phyloP scores from a whole-genome alignment of 2,113 vertebrate genomes.

The Ranitomeya imitator region DNA sequence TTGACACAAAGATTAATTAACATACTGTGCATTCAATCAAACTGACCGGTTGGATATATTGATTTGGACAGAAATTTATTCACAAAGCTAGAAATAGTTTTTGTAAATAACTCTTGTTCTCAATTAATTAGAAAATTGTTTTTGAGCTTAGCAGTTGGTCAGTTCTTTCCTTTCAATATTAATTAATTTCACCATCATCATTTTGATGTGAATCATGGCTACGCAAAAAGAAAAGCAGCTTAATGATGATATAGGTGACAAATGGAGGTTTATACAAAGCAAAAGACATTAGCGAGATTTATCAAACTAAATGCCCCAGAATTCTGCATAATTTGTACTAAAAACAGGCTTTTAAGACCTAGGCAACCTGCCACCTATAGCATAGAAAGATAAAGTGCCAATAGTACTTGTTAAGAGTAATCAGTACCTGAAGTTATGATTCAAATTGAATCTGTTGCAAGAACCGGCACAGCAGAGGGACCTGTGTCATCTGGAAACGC shows the following conservation, averaged over 20 bases:
- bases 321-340: too few relatives aligned
- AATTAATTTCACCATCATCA: neutral
- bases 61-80: neutral
- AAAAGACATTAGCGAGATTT: too few relatives aligned
- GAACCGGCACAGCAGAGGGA: too few relatives aligned
- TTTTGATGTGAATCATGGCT: neutral
- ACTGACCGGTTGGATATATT: neutral
- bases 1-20: too few relatives aligned
- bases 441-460: too few relatives aligned
- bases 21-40: neutral
- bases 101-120: neutral
- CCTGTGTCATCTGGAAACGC: too few relatives aligned
- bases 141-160: constrained; percentile 16
- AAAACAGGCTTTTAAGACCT: too few relatives aligned
- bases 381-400: too few relatives aligned
- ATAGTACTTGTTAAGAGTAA: too few relatives aligned
- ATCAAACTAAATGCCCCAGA: too few relatives aligned
- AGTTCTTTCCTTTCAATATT: neutral
- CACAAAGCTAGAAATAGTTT: neutral
- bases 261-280: neutral
- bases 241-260: neutral
- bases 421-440: too few relatives aligned
- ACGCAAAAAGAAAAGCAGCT: neutral
- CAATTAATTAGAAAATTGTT: neutral
- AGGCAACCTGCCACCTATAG: too few relatives aligned